Evolutionary conservation across 2,113 vertebrate species (phyloP).

Genomic region (Crocuta crocuta): DNA sequence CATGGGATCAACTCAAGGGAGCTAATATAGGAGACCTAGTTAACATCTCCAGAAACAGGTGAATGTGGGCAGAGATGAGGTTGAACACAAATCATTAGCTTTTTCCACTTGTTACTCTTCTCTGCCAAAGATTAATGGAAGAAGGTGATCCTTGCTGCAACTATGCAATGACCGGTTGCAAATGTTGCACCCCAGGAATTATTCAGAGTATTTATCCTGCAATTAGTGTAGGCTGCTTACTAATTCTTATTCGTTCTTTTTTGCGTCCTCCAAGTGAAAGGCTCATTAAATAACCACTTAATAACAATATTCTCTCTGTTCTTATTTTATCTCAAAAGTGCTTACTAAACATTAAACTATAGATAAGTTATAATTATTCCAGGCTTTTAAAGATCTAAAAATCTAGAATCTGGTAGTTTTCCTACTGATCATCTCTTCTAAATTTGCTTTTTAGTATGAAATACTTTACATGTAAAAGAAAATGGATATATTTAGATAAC

Average conservation of each 20-base stretch:
- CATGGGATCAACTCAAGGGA: neutral
- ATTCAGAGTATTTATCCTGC: neutral
- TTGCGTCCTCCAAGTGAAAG: neutral
- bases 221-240: neutral
- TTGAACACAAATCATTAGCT: neutral
- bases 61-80: neutral
- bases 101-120: neutral
- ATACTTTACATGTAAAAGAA: neutral
- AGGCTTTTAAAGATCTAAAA: slow-evolving; percentile 37
- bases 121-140: neutral
- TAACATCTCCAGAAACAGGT: neutral
- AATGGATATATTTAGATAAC: neutral
- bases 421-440: neutral
- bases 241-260: neutral
- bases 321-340: neutral
- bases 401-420: slow-evolving; percentile 36
- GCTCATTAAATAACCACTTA: neutral
- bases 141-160: neutral
- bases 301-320: neutral
- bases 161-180: no score
- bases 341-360: slow-evolving; percentile 10
- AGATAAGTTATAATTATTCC: neutral
- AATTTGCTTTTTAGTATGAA: slow-evolving; percentile 35
- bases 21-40: neutral
- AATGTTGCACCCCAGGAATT: neutral